Evolutionary conservation across 2,113 vertebrate species (phyloP), one percentile per base, ranked within the genome.

Genomic region (Phainopepla nitens): DNA sequence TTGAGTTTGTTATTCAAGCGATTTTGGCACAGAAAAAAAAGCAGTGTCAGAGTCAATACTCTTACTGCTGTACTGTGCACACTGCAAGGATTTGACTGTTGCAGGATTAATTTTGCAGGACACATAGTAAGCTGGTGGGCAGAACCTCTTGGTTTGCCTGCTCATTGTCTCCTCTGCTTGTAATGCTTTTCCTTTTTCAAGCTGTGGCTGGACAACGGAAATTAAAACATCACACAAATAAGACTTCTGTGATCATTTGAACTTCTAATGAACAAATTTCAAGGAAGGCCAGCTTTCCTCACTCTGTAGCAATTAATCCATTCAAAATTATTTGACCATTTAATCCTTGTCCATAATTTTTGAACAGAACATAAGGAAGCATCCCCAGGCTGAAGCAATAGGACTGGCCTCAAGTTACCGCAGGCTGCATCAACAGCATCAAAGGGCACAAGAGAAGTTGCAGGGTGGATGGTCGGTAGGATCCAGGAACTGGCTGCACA

Each of bases 71-170:
- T 21, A 6, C 33, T 53, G 33, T 9, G 13, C 21, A 15, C 24
- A 11, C 0, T 29, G 17, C 53, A 87, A 72, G 8, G 47, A 62
- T n/a, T 15, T 58, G 66, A 70, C 42, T 79, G 41, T 4, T 18
- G 11, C 19, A 82, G 45, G 36, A 93, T 33, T 60, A 21, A n/a
- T 57, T 85, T 22, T 49, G 22, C 47, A 85, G 44, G 39, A 69
- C 24, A 42, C 44, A 8, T 0, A n/a, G 36, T 0, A 3, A 82
- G 10, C 22, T 76, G 70, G n/a, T 3, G 4, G 8, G 35, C 13
- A 76, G 54, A 65, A 39, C n/a, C 6, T 12, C 16, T 18, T 44
- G 12, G 21, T 25, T n/a, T 51, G 27, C 27, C 39, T 29, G 47
- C 29, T 70, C 29, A 27, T n/a, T 1, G 2, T 45, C 53, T 62